Conservation (phyloP, 1,140 invertebrate genomes). For the Drosophila obscura region DNA sequence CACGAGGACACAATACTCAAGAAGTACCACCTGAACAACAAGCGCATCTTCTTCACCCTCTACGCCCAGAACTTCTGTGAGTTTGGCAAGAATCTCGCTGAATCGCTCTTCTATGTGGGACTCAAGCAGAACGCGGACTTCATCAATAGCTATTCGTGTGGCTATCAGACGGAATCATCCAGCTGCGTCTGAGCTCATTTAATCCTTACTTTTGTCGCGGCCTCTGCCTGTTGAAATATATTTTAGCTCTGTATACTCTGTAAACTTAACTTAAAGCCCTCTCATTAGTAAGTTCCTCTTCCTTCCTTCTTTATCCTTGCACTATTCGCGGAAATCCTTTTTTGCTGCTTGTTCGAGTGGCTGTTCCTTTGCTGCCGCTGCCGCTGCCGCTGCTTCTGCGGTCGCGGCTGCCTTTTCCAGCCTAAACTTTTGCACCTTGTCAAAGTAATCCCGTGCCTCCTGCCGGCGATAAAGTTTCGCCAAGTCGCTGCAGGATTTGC, state of each 20-base stretch:
- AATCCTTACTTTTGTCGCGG: no score
- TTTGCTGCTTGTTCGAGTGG: not conserved
- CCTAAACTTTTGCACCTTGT: constrained; percentile 57
- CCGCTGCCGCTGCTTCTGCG: constrained; percentile 27
- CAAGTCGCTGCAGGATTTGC: constrained; percentile 67
- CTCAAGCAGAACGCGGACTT: constrained; percentile 74
- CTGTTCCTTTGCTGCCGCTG: constrained; percentile 21
- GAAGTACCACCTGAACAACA: constrained; percentile 62
- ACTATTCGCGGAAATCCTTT: constrained; percentile 6
- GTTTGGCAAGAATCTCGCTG: constrained; percentile 75
- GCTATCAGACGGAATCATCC: constrained; percentile 47
- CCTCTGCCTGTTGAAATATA: no score
- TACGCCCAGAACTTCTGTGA: constrained; percentile 81
- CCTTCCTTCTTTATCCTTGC: not conserved
- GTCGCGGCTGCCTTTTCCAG: constrained; percentile 23
- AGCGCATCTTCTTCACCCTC: constrained; percentile 71
- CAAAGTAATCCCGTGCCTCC: constrained; percentile 66
- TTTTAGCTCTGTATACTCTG: no score
- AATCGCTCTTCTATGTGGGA: constrained; percentile 73
- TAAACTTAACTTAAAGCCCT: no score
- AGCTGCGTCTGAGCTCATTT: constrained; percentile 42
- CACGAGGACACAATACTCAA: constrained; percentile 66
- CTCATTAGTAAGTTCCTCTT: constrained; percentile 3
- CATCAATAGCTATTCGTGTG: constrained; percentile 65
- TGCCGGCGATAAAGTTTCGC: constrained; percentile 64